These are phyloP conservation scores for Cyanoramphus novaezelandiae DNA, from an alignment of 2,113 vertebrate species.

Conservation along the genomic window DNA sequence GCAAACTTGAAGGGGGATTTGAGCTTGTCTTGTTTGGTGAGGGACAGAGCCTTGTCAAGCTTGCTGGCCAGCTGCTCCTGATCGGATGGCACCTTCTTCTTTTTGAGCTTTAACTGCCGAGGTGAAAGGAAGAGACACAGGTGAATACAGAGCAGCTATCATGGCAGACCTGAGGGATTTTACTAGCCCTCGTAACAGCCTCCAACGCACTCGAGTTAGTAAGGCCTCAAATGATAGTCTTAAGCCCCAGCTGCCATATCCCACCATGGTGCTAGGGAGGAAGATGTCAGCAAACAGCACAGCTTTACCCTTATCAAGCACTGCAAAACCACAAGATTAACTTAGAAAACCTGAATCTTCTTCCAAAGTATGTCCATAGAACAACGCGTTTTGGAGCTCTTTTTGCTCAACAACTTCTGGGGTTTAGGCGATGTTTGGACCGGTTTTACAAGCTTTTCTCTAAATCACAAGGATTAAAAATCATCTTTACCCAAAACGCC, in stretches of 20 bases:
- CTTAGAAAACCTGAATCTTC: not conserved
- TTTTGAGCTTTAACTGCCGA: conserved; percentile 79
- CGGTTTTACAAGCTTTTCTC: conserved; percentile 19
- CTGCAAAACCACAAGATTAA: not conserved
- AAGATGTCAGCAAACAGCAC: not conserved
- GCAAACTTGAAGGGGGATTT: conserved; percentile 83
- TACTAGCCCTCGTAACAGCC: not conserved
- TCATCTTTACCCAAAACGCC: not conserved
- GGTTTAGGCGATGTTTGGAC: not conserved
- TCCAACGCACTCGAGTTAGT: not conserved
- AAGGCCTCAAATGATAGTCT: not conserved
- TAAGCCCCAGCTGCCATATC: not conserved
- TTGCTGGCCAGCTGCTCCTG: conserved; percentile 94
- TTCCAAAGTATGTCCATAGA: not conserved
- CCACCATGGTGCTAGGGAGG: not conserved
- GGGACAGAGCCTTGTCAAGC: conserved; percentile 90
- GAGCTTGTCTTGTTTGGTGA: conserved; percentile 88
- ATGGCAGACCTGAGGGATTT: not conserved
- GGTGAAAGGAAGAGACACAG: conserved; percentile 10
- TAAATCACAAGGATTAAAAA: conserved; percentile 4
- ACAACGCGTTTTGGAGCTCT: not conserved
- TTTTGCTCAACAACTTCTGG: not conserved
- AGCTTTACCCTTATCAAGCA: not conserved
- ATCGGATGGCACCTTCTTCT: conserved; percentile 85
- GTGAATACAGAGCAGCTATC: not conserved